Conservation (phyloP, 1,140 invertebrate genomes). For the Leptinotarsa undecemlineata region DNA sequence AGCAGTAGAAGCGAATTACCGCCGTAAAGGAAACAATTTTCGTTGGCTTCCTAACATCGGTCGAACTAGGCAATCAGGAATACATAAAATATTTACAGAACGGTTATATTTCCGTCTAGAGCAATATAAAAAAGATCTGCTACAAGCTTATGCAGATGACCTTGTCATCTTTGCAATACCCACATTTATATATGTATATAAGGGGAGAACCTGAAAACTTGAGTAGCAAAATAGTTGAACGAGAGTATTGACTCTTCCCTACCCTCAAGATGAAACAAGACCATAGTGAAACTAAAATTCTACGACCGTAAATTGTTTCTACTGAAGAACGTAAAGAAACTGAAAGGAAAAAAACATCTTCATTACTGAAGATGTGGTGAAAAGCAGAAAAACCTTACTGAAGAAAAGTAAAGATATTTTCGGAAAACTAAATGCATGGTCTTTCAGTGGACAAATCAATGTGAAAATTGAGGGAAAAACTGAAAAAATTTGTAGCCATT, state of each 20-base stretch:
- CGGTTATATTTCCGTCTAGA: too few relatives aligned
- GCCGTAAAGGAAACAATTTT: too few relatives aligned
- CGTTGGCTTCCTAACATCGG: too few relatives aligned
- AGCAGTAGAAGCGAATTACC: too few relatives aligned
- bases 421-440: neutral
- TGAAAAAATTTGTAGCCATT: neutral
- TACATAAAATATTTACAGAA: too few relatives aligned
- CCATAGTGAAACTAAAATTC: neutral
- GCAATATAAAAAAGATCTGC: too few relatives aligned
- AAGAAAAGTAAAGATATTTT: neutral
- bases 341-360: neutral
- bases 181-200: neutral
- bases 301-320: neutral
- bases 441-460: constrained; percentile 10
- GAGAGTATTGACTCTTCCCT: neutral
- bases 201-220: neutral
- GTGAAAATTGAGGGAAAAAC: constrained; percentile 10
- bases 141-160: too few relatives aligned
- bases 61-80: too few relatives aligned
- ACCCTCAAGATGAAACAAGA: too few relatives aligned
- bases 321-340: constrained; percentile 1
- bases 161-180: too few relatives aligned
- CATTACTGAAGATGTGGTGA: constrained; percentile 6
- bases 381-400: neutral
- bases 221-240: neutral